Evolutionary conservation across 1,140 invertebrate genomes (phyloP).

Genomic region (Zeugodacus cucurbitae): DNA sequence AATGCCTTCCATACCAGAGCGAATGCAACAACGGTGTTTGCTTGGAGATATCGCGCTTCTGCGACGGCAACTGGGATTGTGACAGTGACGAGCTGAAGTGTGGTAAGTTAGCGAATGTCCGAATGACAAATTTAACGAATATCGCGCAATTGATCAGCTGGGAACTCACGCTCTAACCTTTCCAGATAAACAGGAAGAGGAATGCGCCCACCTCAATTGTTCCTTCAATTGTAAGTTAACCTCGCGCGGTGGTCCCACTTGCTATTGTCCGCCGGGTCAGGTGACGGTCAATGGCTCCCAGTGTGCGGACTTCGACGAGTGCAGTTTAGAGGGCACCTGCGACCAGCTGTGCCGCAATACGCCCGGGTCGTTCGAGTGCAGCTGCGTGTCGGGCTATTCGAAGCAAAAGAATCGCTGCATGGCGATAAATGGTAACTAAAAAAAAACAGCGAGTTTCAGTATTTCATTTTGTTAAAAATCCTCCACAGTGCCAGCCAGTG

Average conservation of each 20-base stretch:
- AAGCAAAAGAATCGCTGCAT: conserved; percentile 70
- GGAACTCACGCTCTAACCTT: too few species aligned
- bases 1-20: conserved; percentile 73
- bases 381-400: conserved; percentile 80
- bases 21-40: conserved; percentile 76
- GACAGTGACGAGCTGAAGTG: conserved; percentile 71
- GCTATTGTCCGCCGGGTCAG: conserved; percentile 80
- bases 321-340: conserved; percentile 77
- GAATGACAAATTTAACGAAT: not conserved
- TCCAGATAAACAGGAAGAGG: conserved; percentile 67
- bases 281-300: conserved; percentile 72
- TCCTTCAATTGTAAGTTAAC: conserved; percentile 75
- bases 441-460: not conserved
- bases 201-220: conserved; percentile 73
- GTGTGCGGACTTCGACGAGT: conserved; percentile 82
- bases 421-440: conserved; percentile 76
- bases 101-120: conserved; percentile 58
- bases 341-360: conserved; percentile 83
- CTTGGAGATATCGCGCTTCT: conserved; percentile 80
- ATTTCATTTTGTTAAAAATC: not conserved
- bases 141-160: not conserved
- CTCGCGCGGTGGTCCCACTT: conserved; percentile 73
- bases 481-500: conserved; percentile 49
- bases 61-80: conserved; percentile 84
- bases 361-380: conserved; percentile 77